These are phyloP conservation scores for Notocelia uddmanniana DNA, from an alignment of 2,888 invertebrate species.

Conservation along the genomic window DNA sequence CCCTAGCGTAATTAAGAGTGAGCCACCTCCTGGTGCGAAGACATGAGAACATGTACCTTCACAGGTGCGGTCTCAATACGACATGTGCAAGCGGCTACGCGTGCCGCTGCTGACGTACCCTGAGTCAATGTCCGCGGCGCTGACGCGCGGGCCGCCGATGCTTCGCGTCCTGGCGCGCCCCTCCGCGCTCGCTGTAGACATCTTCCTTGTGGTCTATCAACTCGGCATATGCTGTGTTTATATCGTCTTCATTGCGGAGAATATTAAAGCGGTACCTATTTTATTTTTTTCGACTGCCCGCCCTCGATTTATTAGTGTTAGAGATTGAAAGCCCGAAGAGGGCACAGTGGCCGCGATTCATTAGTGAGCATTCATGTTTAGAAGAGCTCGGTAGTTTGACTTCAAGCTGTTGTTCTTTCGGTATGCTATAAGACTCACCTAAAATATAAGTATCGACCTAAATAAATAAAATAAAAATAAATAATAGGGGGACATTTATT, in stretches of 20 bases:
- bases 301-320: not conserved
- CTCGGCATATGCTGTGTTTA: constrained; percentile 98
- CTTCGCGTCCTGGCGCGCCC: constrained; percentile 87
- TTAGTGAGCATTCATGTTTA: too few species aligned
- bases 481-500: too few species aligned
- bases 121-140: constrained; percentile 91
- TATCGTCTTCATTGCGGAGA: constrained; percentile 95
- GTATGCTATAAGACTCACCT: too few species aligned
- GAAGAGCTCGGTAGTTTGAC: too few species aligned
- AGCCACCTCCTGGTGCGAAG: not conserved
- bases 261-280: constrained; percentile 89
- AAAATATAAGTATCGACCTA: too few species aligned
- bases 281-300: not conserved
- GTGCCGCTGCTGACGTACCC: constrained; percentile 94
- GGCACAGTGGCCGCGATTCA: too few species aligned
- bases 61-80: constrained; percentile 84
- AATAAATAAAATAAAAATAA: too few species aligned
- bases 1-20: not conserved
- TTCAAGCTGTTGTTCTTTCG: too few species aligned
- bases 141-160: constrained; percentile 89
- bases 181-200: constrained; percentile 87
- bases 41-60: not conserved
- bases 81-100: constrained; percentile 85
- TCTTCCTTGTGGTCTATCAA: constrained; percentile 92
- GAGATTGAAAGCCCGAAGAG: not conserved